Conservation (phyloP, 2,797 vertebrate species). For the Prunella strophiata region DNA sequence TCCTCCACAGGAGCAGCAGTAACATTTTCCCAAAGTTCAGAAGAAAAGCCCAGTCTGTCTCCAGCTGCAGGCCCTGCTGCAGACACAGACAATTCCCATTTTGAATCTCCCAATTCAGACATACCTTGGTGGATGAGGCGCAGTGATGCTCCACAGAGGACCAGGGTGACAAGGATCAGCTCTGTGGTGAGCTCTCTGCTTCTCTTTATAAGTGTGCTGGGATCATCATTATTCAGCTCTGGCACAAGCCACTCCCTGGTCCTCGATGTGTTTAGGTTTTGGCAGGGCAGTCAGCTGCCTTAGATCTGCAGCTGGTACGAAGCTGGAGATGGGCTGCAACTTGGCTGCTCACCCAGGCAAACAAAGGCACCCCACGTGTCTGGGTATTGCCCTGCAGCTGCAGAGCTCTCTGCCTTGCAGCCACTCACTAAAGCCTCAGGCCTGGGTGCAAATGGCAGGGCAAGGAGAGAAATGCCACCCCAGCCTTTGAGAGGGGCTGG, state of each 20-base stretch:
- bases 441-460: background rate
- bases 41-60: background rate
- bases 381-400: background rate
- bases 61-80: fast-evolving
- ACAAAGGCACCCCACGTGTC: constrained; percentile 58
- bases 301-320: constrained; percentile 61
- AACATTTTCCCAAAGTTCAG: background rate
- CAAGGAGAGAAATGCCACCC: background rate
- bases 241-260: constrained; percentile 66
- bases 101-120: background rate
- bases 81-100: background rate
- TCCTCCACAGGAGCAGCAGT: fast-evolving
- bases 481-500: background rate
- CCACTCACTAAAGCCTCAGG: background rate
- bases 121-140: constrained; percentile 22
- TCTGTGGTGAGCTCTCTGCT: background rate
- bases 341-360: constrained; percentile 69
- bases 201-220: constrained; percentile 65
- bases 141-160: background rate
- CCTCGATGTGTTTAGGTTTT: background rate
- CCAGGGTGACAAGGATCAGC: background rate
- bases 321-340: constrained; percentile 67
- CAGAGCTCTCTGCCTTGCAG: background rate
- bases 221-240: constrained; percentile 36
- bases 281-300: constrained; percentile 63